A percentile compares a stretch with the other conserved stretches of the same genome.
Evolutionary conservation across 2,113 vertebrate genomes (phyloP).

Genomic region (Ondatra zibethicus): DNA sequence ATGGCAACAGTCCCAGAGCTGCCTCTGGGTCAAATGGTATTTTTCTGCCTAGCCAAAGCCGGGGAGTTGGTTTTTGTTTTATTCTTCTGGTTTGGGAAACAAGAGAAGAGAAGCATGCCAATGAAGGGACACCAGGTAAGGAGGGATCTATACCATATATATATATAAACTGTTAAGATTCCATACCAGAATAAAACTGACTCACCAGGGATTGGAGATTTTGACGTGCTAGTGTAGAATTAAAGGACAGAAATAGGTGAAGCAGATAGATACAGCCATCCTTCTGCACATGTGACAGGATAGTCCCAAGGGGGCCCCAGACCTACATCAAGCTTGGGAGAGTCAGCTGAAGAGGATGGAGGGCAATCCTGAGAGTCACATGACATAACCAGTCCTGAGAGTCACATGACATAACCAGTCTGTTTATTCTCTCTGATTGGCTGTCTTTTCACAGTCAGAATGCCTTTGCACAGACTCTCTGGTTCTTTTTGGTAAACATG

Average conservation of each 20-base stretch:
- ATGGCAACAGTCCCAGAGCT: slow-evolving; percentile 75
- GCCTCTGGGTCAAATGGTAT: slow-evolving; percentile 78
- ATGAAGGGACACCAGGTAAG: slow-evolving; percentile 34
- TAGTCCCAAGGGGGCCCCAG: not conserved
- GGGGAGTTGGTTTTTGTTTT: slow-evolving; percentile 38
- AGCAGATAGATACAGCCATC: not conserved
- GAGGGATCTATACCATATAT: slow-evolving; percentile 23
- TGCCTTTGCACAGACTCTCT: not conserved
- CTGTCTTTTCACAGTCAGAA: not conserved
- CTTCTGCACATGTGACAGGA: not conserved
- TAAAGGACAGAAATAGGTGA: not conserved
- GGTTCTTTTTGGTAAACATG: not conserved
- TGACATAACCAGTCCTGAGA: not conserved
- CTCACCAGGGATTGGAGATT: slow-evolving; percentile 47
- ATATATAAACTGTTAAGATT: slow-evolving; percentile 37
- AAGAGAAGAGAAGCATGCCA: not conserved
- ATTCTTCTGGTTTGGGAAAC: slow-evolving; percentile 27
- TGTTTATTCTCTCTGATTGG: not conserved
- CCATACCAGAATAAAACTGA: slow-evolving; percentile 7
- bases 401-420: not conserved
- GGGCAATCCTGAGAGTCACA: not conserved
- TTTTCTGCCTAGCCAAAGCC: slow-evolving; percentile 66
- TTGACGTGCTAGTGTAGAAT: not conserved
- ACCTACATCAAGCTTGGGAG: not conserved
- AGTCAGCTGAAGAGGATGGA: slow-evolving; percentile 3